Base-by-base conservation (phyloP, 92 coral and sea anemone species). In the Umimayanthus chanpuru region DNA sequence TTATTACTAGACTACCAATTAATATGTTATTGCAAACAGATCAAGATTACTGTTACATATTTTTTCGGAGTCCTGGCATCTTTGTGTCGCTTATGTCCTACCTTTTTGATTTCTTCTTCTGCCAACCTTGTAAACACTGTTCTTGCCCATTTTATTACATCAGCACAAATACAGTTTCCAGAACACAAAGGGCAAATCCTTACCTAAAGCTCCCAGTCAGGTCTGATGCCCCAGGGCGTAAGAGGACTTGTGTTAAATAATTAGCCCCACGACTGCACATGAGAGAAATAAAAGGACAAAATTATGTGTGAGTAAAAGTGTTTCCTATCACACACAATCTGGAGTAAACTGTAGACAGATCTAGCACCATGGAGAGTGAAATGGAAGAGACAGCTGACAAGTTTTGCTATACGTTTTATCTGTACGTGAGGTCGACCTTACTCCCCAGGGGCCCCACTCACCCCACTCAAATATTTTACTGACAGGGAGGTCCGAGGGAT, bases 121-220 rank as follows among this genome's bases (percentile, higher is more conserved):
- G 3, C 0, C 7, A 4, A 16, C 21, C 70, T 16, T 23, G 25
- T 16, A 16, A 16, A 44, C 66, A 80, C 21, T 25, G 53, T 11
- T 32, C 36, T 32, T 32, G 36, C 36, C 36, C 36, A 0, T 32
- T 32, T 32, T 32, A 32, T 32, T 32, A 32, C 36, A 32, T 32
- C 36, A 32, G 36, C 36, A 32, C 36, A 32, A 32, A 32, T 32
- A 32, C 36, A 32, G 36, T 32, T 32, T 32, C 2, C 2, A 0
- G 2, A 32, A 32, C 36, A 20, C n/a, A 82, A 8, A 44, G 4
- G 6, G 9, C 6, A 43, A 43, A 43, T 1, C 50, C 32, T 23
- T 92, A 96, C 99, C 99, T 93, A 84, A 96, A 96, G 82, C 99
- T 96, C 21, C 99, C 99, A 23, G 99, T 96, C 76, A 96, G 92